Evolutionary conservation across 2,797 vertebrate species (phyloP).

Genomic region (Alosa sapidissima): DNA sequence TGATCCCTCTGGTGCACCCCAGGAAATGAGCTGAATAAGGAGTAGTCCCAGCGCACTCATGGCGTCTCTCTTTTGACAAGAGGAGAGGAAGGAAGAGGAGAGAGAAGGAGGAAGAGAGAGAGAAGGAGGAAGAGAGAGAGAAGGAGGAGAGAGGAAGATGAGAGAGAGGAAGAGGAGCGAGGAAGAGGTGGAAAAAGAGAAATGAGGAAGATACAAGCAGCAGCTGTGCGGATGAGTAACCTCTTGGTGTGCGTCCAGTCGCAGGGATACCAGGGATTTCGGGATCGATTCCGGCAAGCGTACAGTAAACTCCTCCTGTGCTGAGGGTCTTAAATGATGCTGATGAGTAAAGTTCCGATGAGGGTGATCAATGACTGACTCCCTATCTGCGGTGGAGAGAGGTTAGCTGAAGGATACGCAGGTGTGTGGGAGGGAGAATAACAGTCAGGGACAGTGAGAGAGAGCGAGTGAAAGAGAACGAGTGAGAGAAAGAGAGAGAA

Average conservation of each 20-base stretch:
- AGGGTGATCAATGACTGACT: not conserved
- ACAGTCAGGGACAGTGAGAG: too few relatives aligned
- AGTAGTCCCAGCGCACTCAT: not conserved
- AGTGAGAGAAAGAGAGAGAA: too few relatives aligned
- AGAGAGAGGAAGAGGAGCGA: too few relatives aligned
- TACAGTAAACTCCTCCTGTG: not conserved
- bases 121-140: too few relatives aligned
- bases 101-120: too few relatives aligned
- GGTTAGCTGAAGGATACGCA: not conserved
- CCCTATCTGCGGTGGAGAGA: not conserved
- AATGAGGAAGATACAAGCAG: not conserved
- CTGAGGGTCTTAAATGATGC: conserved; percentile 1
- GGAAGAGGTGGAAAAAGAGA: not conserved
- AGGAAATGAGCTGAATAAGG: conserved; percentile 1
- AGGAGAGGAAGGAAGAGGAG: not conserved
- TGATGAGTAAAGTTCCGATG: conserved; percentile 5
- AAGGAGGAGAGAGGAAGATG: too few relatives aligned
- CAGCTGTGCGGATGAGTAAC: not conserved
- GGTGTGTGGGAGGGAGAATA: not conserved
- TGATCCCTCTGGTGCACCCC: not conserved
- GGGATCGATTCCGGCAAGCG: not conserved
- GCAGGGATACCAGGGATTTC: not conserved
- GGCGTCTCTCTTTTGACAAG: not conserved
- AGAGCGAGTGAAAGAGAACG: not conserved
- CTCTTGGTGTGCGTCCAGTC: not conserved